phyloP scores from a whole-genome alignment of 2,113 vertebrate genomes.

The Leptodactylus fuscus region DNA sequence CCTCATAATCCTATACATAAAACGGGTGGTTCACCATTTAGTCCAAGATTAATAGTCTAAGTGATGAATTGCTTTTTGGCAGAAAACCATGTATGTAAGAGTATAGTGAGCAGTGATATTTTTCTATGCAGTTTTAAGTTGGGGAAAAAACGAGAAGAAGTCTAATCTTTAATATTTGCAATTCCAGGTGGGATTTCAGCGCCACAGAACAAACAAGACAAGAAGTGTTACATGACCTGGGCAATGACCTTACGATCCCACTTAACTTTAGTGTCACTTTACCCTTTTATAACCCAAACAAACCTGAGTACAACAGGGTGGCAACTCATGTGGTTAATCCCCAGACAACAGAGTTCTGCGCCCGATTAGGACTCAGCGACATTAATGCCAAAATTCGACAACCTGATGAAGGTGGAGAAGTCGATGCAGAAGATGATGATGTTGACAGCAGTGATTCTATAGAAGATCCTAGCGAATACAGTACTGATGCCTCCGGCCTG shows the following conservation, averaged over 20 bases:
- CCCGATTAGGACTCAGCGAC: conserved; percentile 87
- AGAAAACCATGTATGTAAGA: no score
- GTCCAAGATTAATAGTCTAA: no score
- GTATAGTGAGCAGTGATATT: no score
- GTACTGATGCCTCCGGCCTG: conserved; percentile 84
- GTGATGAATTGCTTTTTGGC: no score
- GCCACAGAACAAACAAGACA: conserved; percentile 85
- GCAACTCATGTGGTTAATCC: conserved; percentile 84
- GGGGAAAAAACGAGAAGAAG: no score
- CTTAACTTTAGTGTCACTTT: conserved; percentile 88
- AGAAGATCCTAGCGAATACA: conserved; percentile 90
- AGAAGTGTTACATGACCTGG: conserved; percentile 82
- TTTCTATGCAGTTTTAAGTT: no score
- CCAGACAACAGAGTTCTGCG: conserved; percentile 94
- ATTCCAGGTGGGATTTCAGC: conserved; percentile 90
- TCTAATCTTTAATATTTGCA: background rate
- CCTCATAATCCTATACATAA: no score
- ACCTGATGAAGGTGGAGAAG: conserved; percentile 68
- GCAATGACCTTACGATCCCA: conserved; percentile 84
- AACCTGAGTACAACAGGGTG: conserved; percentile 72
- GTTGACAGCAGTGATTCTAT: conserved; percentile 76
- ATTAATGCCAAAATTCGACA: conserved; percentile 82
- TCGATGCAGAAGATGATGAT: conserved; percentile 77
- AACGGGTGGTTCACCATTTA: no score
- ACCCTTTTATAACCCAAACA: conserved; percentile 80